phyloP scores from a whole-genome alignment of 1,140 invertebrate genomes.

The Gerris buenoi region DNA sequence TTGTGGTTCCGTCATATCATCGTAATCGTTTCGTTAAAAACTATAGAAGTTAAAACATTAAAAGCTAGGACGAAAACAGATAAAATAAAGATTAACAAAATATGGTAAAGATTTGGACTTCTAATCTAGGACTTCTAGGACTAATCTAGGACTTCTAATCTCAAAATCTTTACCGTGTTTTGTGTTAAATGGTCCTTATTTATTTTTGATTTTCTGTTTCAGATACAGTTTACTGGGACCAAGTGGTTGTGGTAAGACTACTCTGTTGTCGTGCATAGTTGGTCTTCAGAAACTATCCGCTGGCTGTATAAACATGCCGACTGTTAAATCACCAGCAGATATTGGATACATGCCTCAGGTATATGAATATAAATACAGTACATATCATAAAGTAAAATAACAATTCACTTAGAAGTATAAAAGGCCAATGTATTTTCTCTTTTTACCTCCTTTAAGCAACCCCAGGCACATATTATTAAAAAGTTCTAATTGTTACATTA shows the following conservation, averaged over 20 bases:
- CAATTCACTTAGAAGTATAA: background rate
- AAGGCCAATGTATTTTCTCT: background rate
- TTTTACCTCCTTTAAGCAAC: background rate
- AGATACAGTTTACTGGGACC: constrained; percentile 32
- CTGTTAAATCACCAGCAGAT: constrained; percentile 11
- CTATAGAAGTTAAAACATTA: background rate
- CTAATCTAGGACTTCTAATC: background rate
- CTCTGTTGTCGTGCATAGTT: constrained; percentile 31
- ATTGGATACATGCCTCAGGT: constrained; percentile 72
- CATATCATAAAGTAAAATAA: background rate
- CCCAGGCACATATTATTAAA: background rate
- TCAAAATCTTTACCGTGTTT: background rate
- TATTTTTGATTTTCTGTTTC: constrained; percentile 15
- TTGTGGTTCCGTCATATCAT: no score
- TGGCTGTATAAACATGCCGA: constrained; percentile 20
- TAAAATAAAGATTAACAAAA: background rate
- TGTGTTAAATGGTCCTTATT: no score
- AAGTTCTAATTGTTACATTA: no score
- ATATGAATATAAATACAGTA: constrained; percentile 1
- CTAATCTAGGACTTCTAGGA: background rate
- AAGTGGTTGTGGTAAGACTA: constrained; percentile 32
- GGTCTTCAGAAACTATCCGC: constrained; percentile 26
- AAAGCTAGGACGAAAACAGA: background rate
- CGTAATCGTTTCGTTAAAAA: background rate
- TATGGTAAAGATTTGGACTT: background rate